phyloP scores from a whole-genome alignment of 2,797 vertebrate species.

The Phrynocephalus guinanensis region DNA sequence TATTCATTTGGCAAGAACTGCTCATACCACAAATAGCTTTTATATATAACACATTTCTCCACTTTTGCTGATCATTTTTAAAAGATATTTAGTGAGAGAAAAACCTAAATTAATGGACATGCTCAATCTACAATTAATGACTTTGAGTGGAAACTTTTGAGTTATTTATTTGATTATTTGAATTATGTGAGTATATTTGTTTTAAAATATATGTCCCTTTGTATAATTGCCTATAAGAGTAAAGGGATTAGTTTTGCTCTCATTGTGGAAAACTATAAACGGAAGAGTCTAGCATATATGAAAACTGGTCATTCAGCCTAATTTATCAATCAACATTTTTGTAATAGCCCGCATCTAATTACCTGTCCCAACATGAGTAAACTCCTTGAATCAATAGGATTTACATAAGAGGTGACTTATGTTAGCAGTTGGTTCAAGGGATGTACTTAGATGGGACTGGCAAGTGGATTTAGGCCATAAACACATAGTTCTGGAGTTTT shows the following conservation, averaged over 20 bases:
- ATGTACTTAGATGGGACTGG: too few relatives aligned
- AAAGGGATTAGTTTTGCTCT: too few relatives aligned
- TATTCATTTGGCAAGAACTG: slow-evolving; percentile 5
- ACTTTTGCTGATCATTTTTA: neutral
- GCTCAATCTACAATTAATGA: too few relatives aligned
- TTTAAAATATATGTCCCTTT: neutral
- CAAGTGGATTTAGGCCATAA: too few relatives aligned
- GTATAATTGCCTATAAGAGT: neutral
- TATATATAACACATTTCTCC: too few relatives aligned
- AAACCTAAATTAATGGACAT: neutral
- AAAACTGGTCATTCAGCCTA: neutral
- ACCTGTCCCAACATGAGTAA: too few relatives aligned
- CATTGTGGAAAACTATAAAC: neutral
- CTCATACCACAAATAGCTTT: neutral
- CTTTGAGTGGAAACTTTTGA: neutral
- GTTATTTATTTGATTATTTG: neutral
- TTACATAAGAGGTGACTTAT: too few relatives aligned
- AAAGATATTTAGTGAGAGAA: neutral
- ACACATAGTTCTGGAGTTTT: neutral
- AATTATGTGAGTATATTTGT: neutral
- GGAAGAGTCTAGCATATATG: neutral
- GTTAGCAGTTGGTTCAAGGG: too few relatives aligned
- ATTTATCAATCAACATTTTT: neutral
- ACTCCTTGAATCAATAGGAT: too few relatives aligned
- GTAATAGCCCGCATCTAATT: neutral